Evolutionary conservation across 2,797 vertebrate species (phyloP), one percentile per base, ranked within the genome.

Genomic region (Spea hammondii): DNA sequence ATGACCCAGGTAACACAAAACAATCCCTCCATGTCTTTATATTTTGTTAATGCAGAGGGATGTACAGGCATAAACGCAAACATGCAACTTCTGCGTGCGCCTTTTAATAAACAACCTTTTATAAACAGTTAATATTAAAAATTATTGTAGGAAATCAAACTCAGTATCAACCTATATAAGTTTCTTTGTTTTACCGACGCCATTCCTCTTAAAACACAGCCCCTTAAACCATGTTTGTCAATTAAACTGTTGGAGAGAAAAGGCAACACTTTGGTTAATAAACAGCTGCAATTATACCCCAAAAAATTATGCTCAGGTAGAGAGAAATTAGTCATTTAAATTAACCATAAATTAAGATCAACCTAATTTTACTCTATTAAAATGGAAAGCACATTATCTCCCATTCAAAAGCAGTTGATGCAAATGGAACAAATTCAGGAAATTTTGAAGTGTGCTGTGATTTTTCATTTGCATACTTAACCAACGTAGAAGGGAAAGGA

Each of bases 341-440:
- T 91, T 89, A 91, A 87, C 90, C 76, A 92, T 92, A 92, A 92
- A 92, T 92, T 93, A 92, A 91, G 88, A 92, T 90, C 90, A 88
- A 88, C 84, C 91, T 90, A 91, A 92, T 93, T 93, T 91, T 87
- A 55, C 83, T 81, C 91, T 90, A 92, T 93, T 93, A 92, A 91
- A 92, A 93, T 91, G 90, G 91, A 90, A 90, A 90, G 86, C 86
- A 64, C 86, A 89, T 92, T 90, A 91, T 89, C 89, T 89, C 85
- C 87, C 87, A 87, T 92, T 92, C 87, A 88, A 86, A 91, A 86
- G 88, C 89, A 85, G 90, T 91, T 91, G 90, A 91, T 92, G 91
- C 90, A 92, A 93, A 92, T 88, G 83, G 87, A 86, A 88, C 87
- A 92, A 93, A 90, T 89, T 88, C 87, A 83, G 87, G 88, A 93